Evolutionary conservation across 1,140 invertebrate species (phyloP).

Genomic region (Formica selysi): DNA sequence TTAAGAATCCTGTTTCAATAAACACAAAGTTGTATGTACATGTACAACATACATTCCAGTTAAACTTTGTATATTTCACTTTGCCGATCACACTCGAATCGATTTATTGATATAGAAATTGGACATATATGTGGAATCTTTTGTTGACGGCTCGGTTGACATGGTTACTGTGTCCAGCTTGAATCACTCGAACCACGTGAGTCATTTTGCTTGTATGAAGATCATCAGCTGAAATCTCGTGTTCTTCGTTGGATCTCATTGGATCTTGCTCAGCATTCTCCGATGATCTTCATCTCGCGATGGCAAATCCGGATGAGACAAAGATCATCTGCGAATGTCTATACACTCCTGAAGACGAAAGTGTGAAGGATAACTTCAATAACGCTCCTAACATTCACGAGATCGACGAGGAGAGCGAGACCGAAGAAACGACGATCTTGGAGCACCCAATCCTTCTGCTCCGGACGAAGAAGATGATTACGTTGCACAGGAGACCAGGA

Average conservation of each 20-base stretch:
- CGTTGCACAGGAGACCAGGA: not conserved
- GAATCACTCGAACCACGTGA: not conserved
- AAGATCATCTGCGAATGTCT: conserved; percentile 45
- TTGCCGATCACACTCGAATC: not conserved
- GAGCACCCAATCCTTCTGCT: not conserved
- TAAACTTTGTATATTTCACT: not conserved
- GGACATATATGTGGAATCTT: not conserved
- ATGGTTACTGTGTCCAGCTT: conserved; percentile 54
- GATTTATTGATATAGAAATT: conserved; percentile 22
- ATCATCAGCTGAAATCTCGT: not conserved
- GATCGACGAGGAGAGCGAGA: conserved; percentile 67
- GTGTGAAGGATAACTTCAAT: conserved; percentile 36
- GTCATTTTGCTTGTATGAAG: not conserved
- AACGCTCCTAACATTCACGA: conserved; percentile 64
- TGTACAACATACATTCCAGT: not conserved
- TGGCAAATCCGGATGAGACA: not conserved
- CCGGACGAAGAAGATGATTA: conserved; percentile 12
- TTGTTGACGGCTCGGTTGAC: conserved; percentile 55
- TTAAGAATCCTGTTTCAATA: too few relatives aligned
- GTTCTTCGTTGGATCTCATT: not conserved
- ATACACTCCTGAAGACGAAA: not conserved
- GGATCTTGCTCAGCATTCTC: not conserved
- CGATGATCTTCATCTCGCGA: not conserved
- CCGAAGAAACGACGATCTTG: conserved; percentile 1
- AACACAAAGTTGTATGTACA: too few relatives aligned